phyloP scores from a whole-genome alignment of 2,888 invertebrate species.

The Drosophila demipolita region DNA sequence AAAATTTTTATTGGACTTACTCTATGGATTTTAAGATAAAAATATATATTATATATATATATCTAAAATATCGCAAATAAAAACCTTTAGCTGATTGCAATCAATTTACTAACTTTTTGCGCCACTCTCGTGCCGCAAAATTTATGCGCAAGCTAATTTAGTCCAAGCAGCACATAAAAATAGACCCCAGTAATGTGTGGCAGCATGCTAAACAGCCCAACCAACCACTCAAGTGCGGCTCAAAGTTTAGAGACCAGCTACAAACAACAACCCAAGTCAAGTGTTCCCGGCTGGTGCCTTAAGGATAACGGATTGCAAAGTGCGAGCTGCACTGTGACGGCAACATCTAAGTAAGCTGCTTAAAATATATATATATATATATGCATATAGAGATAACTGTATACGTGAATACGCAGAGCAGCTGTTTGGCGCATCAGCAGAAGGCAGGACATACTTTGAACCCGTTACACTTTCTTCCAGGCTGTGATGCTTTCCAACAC shows the following conservation, averaged over 20 bases:
- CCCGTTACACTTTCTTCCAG: slow-evolving; percentile 23
- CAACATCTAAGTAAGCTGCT: slow-evolving; percentile 34
- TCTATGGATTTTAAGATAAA: background rate
- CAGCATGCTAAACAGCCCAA: slow-evolving; percentile 34
- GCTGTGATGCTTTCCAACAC: slow-evolving; percentile 20
- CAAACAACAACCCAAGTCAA: slow-evolving; percentile 42
- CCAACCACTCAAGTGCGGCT: slow-evolving; percentile 33
- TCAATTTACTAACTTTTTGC: slow-evolving; percentile 32
- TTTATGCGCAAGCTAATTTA: slow-evolving; percentile 74
- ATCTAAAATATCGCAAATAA: background rate
- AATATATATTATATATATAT: no score
- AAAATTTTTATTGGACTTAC: no score
- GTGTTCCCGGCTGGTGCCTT: slow-evolving; percentile 41
- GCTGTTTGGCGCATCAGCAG: slow-evolving; percentile 25
- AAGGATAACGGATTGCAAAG: slow-evolving; percentile 56
- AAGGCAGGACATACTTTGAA: slow-evolving; percentile 8
- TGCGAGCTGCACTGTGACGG: background rate
- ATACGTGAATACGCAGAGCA: slow-evolving; percentile 27
- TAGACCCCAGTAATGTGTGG: slow-evolving; percentile 44
- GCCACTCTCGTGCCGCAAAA: slow-evolving; percentile 45
- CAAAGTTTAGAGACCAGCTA: slow-evolving; percentile 16
- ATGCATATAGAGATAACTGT: background rate
- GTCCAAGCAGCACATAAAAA: slow-evolving; percentile 59
- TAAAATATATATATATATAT: slow-evolving; percentile 36
- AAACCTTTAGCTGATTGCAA: background rate